Evolutionary conservation across 2,113 vertebrate genomes (phyloP), one percentile per base, ranked within the genome.

Genomic region (Bothrops jararaca): DNA sequence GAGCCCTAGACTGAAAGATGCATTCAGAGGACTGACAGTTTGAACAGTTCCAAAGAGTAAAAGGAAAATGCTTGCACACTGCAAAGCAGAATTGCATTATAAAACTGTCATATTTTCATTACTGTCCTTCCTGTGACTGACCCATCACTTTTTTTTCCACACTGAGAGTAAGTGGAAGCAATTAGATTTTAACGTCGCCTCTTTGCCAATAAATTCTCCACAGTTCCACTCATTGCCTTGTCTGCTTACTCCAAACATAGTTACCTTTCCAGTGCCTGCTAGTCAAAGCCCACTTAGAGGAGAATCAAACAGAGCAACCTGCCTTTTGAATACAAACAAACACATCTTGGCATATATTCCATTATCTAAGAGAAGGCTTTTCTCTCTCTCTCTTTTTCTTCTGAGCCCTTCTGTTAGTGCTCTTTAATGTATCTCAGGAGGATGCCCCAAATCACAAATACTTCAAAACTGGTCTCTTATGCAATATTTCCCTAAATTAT

Each of bases 121-220:
- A 48, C 54, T 5, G 56, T 53, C 74, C 89, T 90, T 90, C 56
- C 80, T 90, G 56, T 50, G 89, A 90, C 92, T 93, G 89, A 86
- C 89, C 92, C 89, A 86, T 93, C 80, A 9, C 42, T 89, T n/a
- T 56, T 92, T 80, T 80, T 80, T 80, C 11, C 34, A 80, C 89
- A 90, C 64, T 53, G 88, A 45, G 80, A 86, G 54, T 64, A 90
- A 93, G 54, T 93, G 92, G 89, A 93, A 93, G 69, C 89, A 93
- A 93, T 93, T 93, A 93, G 89, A 93, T 93, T 93, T 90, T 58
- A 90, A 90, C n/a, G 8, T 93, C 80, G 64, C 13, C 80, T 80
- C 88, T n/a, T 86, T 93, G 56, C 74, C 92, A 93, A 90, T 90
- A 90, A 90, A 45, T 90, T 64, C 89, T 42, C 92, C 42, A 42